Evolutionary conservation across 2,113 vertebrate species (phyloP), one percentile per base, ranked within the genome.

Genomic region (Alosa alosa): DNA sequence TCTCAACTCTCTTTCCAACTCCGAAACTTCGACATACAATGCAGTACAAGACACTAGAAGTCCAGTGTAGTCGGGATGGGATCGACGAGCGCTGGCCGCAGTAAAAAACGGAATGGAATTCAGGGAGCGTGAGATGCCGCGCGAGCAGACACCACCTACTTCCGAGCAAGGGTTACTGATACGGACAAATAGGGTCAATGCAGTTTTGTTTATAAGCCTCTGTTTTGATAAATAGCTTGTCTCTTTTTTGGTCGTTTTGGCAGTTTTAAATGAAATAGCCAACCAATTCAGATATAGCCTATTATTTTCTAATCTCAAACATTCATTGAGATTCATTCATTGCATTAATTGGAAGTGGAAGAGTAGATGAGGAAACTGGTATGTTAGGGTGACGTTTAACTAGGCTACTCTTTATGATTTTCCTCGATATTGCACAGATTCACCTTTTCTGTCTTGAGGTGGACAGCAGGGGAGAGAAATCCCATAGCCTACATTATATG

Each of bases 31-130:
- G 86, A 90, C 89, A 89, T 88, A 89, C 86, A 89, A 86, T 84
- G 90, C 88, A 86, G 55, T 84, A 86, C 88, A 88, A 92, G 92
- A 92, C 90, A 91, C 90, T 91, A 89, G 88, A 91, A 93, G 92
- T 93, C 89, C 91, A 90, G 89, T 25, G 83, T 86, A 86, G 78
- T 44, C 31, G 89, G 89, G 89, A 90, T 49, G 49, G 84, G 84
- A 81, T 22, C 39, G 31, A 64, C 11, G 47, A 83, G 83, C 55
- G 78, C 90, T 75, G 90, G 64, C 9, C 87, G 64, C 83, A 88
- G 90, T 91, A 94, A 95, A 94, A 95, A 89, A 90, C 93, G 94
- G 93, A 94, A 88, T 94, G 94, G 95, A 94, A 90, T 94, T 89
- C 90, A 82, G 89, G 92, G 90, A 93, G 91, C 83, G 31, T 15